phyloP scores from a whole-genome alignment of 2,797 vertebrate genomes.

The Macroramphosus scolopax region DNA sequence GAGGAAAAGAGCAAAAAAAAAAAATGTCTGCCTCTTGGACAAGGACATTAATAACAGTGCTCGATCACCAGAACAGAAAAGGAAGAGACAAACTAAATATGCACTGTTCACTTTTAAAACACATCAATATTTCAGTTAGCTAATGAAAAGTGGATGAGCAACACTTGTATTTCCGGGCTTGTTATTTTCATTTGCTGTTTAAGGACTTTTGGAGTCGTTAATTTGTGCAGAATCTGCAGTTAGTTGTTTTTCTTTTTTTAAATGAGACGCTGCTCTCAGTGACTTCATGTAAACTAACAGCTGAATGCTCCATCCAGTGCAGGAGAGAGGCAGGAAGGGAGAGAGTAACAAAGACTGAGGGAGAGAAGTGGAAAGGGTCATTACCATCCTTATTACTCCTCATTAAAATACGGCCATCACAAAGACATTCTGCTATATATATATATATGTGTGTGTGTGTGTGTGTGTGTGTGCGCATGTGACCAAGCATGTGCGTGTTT shows the following conservation, averaged over 20 bases:
- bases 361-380: conserved; percentile 72
- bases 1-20: conserved; percentile 52
- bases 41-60: conserved; percentile 74
- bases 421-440: conserved; percentile 57
- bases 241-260: conserved; percentile 23
- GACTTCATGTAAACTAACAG: conserved; percentile 56
- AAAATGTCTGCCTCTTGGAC: conserved; percentile 65
- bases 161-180: conserved; percentile 64
- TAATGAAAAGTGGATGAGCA: conserved; percentile 74
- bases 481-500: conserved; percentile 38
- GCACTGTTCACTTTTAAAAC: conserved; percentile 71
- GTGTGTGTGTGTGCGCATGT: conserved; percentile 28
- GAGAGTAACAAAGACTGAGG: conserved; percentile 29
- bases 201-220: conserved; percentile 51
- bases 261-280: conserved; percentile 50
- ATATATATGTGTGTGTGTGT: conserved; percentile 16
- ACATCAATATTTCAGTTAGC: conserved; percentile 73
- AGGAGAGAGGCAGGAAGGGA: conserved; percentile 29
- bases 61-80: conserved; percentile 59
- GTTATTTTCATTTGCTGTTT: conserved; percentile 64
- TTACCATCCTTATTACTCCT: conserved; percentile 82
- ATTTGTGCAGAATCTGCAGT: conserved; percentile 56
- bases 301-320: too few relatives aligned
- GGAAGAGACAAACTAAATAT: conserved; percentile 68
- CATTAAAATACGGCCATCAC: conserved; percentile 81